Evolutionary conservation across 92 coral and sea anemone genomes (phyloP), one percentile per base, ranked within the genome.

Genomic region (Epizoanthus fatuus): DNA sequence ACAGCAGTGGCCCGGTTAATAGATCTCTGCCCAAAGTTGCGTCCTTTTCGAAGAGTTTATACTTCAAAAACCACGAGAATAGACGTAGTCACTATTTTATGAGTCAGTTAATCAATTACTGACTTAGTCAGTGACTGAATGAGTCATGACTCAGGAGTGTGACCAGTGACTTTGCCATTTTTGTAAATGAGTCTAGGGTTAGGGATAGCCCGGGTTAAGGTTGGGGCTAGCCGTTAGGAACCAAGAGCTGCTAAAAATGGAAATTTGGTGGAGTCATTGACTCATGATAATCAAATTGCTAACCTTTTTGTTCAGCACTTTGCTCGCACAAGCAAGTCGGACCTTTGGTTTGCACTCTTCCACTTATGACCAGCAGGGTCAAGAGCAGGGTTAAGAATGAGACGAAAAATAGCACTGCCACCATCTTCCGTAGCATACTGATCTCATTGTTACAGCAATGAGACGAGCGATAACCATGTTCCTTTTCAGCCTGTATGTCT

Each of bases 381-480:
- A 77, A 60, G 38, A 77, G 56, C 14, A 77, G 7, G 37, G 70
- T 77, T 49, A 77, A n/a, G 16, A 77, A 5, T 39, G 82, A 77
- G 7, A 44, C 51, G 8, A 59, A 42, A 59, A 62, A 60, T 40
- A 77, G 55, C 12, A 58, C 53, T 6, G 49, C 51, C 1, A 77
- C 82, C 55, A 77, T 7, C 71, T 77, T 77, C 39, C 82, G 82
- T 9, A 77, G 39, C 11, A 60, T 29, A 13, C 56, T 47, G 9
- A 77, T 42, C 64, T 77, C 82, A 44, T n/a, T 60, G 20, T 55
- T 39, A 64, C 82, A 77, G 11, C 69, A 62, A 19, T n/a, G 47
- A 16, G 70, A 19, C 65, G 53, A 11, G 14, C 51, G 62, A 4
- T 32, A 3, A 44, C 67, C 13, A 5, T 12, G 3, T 77, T 59